Conservation (phyloP, 2,113 vertebrate species). For the Sciurus niger region DNA sequence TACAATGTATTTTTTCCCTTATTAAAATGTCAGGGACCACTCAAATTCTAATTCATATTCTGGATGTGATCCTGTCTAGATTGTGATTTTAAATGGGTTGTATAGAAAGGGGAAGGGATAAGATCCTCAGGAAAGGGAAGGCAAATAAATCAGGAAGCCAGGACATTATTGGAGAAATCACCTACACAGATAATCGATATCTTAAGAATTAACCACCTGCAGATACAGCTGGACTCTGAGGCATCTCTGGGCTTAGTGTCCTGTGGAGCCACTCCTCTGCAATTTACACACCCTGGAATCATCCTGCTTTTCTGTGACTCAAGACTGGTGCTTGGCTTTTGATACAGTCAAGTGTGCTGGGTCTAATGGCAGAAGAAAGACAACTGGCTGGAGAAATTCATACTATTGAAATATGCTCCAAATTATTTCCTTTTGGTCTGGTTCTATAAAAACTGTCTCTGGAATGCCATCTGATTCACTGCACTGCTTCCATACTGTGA, state of each 20-base stretch:
- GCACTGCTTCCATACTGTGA: background rate
- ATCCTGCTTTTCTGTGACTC: background rate
- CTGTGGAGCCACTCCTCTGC: background rate
- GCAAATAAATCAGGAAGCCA: background rate
- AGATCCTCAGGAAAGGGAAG: background rate
- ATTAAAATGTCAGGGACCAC: background rate
- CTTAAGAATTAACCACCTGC: background rate
- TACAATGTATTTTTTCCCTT: background rate
- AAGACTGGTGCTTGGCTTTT: background rate
- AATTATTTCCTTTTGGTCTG: constrained; percentile 50
- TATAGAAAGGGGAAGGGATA: background rate
- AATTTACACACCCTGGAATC: background rate
- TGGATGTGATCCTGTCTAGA: background rate
- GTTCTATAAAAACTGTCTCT: background rate
- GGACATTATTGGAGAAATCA: background rate
- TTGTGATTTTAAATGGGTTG: background rate
- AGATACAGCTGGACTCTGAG: background rate
- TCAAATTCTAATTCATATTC: background rate
- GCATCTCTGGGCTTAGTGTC: background rate
- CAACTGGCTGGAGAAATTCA: background rate
- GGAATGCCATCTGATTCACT: background rate
- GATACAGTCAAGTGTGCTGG: background rate
- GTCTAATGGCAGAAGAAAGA: background rate
- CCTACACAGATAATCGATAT: background rate
- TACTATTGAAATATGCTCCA: background rate